These are phyloP conservation scores for Tinamus major DNA, from an alignment of 2,797 vertebrate species.

Conservation along the genomic window DNA sequence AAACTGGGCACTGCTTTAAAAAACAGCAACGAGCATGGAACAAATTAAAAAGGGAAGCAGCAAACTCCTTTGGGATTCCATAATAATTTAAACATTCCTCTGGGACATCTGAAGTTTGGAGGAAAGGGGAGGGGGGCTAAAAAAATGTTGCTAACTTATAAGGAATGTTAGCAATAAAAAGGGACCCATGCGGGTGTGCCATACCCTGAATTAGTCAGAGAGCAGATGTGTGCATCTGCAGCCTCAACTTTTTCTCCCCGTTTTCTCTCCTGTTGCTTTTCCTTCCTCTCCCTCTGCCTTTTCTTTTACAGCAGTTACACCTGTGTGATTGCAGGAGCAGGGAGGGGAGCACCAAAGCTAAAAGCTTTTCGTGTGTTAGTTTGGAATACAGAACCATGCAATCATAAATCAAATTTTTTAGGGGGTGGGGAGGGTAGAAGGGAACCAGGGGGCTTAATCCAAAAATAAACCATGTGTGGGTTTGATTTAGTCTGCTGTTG, in stretches of 20 bases:
- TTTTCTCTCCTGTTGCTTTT: conserved; percentile 16
- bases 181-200: not conserved
- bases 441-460: not conserved
- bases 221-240: conserved; percentile 25
- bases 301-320: not conserved
- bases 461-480: not conserved
- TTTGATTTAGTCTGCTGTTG: not conserved
- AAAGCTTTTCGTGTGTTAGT: not conserved
- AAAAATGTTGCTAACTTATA: not conserved
- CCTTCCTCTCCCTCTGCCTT: not conserved
- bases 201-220: not conserved
- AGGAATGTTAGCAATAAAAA: conserved; percentile 42
- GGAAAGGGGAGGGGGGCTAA: not conserved
- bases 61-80: conserved; percentile 26
- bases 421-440: fast-evolving
- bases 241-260: not conserved
- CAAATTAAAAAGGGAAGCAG: conserved; percentile 38
- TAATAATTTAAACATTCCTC: conserved; percentile 51
- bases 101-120: conserved; percentile 31
- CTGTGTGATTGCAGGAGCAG: not conserved
- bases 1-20: conserved; percentile 33
- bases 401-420: not conserved
- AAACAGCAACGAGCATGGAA: not conserved
- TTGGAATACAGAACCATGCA: not conserved
- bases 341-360: not conserved